Conservation (phyloP, 2,888 invertebrate genomes). For the Lasioglossum pauxillum region DNA sequence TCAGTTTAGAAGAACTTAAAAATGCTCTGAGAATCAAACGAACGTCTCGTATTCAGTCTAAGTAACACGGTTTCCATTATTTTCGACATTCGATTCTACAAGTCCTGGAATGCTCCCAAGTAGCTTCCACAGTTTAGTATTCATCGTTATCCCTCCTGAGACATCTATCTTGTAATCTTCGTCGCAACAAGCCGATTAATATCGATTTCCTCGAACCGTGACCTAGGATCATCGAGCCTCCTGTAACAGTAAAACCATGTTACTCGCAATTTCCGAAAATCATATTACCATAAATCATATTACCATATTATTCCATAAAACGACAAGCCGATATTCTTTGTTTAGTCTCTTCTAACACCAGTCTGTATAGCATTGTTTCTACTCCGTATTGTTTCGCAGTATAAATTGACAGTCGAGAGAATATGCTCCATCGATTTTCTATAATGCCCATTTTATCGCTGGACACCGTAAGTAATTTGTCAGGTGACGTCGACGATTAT, state of each 20-base stretch:
- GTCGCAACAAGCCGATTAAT: neutral
- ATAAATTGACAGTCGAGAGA: neutral
- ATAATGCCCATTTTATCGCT: constrained; percentile 18
- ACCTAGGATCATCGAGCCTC: neutral
- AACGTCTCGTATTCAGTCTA: neutral
- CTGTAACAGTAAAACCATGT: neutral
- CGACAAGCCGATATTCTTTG: neutral
- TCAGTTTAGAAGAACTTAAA: neutral
- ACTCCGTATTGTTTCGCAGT: neutral
- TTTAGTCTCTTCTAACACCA: neutral
- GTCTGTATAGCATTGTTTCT: neutral
- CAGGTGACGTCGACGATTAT: neutral
- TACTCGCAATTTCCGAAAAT: neutral
- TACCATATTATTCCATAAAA: neutral
- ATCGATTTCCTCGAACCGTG: neutral
- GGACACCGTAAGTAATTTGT: neutral
- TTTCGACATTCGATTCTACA: neutral
- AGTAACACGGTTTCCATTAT: neutral
- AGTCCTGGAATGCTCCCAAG: neutral
- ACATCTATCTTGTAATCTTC: neutral
- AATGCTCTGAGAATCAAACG: neutral
- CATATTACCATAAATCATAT: too few relatives aligned
- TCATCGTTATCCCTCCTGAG: neutral
- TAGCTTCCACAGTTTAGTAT: neutral
- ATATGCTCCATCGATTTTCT: constrained; percentile 24